Base-by-base conservation (phyloP, 2,888 invertebrate species). In the Amphiduros pacificus region DNA sequence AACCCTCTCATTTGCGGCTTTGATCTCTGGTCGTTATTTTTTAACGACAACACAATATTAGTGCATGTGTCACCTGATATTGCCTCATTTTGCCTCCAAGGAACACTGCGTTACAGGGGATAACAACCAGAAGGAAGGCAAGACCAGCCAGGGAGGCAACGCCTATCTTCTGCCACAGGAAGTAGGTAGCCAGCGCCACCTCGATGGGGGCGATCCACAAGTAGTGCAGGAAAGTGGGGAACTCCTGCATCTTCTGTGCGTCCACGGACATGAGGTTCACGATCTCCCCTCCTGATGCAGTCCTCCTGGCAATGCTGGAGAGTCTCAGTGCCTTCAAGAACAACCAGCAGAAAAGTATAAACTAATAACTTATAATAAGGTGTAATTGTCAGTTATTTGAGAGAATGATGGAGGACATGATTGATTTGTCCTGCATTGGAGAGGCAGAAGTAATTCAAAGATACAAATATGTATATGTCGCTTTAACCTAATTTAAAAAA, bases 241-340 rank as follows among this genome's bases (percentile, higher is more conserved):
- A 41, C 14, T 62, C 62, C 50, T 64, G 64, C 31, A 64, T 28
- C 59, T 64, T 64, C 53, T 64, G 62, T 4, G 64, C 57, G 48
- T 64, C 64, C 0, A 64, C 64, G 1, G 61, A 57, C 64, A 64
- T 64, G 40, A 61, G 44, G 41, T 64, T 64, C 14, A 51, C 52
- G 44, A 64, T 61, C 40, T 56, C 61, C 11, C 64, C 64, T 0
- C 92, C 90, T 0, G 93, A 92, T 0, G 91, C 90, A 74, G 91
- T 90, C 77, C 91, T 92, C 64, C 90, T 86, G 0, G 92, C 88
- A 0, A 89, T 84, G 78, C 91, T 92, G 0, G 92, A 61, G 31
- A 63, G 40, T 24, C 51, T 48, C 32, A 63, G 20, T 2, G 63
- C 41, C 62, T 62, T 41, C 14, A 49, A 44, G n/a, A 17, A 36